Evolutionary conservation across 2,113 vertebrate genomes (phyloP).

Genomic region (Excalfactoria chinensis): DNA sequence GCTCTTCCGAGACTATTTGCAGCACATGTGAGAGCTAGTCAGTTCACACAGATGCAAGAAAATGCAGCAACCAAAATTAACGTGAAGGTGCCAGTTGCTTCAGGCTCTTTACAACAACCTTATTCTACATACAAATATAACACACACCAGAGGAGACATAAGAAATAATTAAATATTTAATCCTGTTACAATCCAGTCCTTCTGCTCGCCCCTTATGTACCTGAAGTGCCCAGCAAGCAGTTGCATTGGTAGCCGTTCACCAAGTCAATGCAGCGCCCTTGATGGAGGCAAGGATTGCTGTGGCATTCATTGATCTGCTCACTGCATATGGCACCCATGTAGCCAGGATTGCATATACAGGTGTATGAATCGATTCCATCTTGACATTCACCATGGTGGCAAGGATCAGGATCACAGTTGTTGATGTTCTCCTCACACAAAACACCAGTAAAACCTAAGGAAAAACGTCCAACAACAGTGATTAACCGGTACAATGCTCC

Average conservation of each 20-base stretch:
- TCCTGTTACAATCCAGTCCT: neutral
- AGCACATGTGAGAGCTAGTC: neutral
- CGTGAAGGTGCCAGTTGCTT: accelerated
- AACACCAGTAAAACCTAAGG: constrained; percentile 86
- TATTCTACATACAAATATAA: neutral
- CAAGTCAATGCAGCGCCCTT: constrained; percentile 90
- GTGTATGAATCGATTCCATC: constrained; percentile 92
- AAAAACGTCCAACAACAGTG: neutral
- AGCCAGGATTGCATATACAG: constrained; percentile 88
- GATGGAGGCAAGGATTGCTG: constrained; percentile 91
- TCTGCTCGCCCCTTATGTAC: constrained; percentile 53
- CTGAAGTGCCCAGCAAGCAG: constrained; percentile 87
- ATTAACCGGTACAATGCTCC: neutral
- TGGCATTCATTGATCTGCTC: constrained; percentile 91
- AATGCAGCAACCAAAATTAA: neutral
- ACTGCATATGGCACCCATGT: constrained; percentile 91
- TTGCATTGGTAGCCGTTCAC: constrained; percentile 93
- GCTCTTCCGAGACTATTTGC: neutral
- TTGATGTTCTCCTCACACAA: constrained; percentile 90
- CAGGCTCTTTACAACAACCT: neutral
- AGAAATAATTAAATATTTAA: neutral
- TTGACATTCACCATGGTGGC: constrained; percentile 89
- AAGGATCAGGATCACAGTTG: constrained; percentile 90
- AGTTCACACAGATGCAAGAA: neutral
- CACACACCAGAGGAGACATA: neutral